Evolutionary conservation across 2,797 vertebrate genomes (phyloP).

Genomic region (Margarornis squamiger): DNA sequence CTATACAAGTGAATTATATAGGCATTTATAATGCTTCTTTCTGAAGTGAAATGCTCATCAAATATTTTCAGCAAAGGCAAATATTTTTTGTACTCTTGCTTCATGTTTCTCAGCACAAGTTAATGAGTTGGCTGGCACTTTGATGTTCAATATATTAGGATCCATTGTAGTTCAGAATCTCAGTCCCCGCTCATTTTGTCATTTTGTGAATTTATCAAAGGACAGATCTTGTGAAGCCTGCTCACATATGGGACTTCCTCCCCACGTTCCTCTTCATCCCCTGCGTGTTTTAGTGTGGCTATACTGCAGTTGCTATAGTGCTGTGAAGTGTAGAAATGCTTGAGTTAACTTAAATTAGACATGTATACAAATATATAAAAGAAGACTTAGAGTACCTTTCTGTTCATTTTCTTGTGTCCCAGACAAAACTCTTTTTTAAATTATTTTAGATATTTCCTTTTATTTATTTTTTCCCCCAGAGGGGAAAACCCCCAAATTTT

Average conservation of each 20-base stretch:
- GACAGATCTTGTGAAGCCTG: neutral
- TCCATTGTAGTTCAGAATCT: neutral
- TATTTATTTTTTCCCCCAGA: neutral
- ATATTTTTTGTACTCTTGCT: constrained; percentile 11
- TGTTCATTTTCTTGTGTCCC: neutral
- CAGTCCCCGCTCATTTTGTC: neutral
- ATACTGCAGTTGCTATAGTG: neutral
- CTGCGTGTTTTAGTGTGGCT: neutral
- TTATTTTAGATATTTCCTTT: neutral
- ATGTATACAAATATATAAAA: neutral
- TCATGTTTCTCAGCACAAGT: constrained; percentile 10
- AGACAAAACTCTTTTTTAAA: neutral
- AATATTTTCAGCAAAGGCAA: constrained; percentile 17
- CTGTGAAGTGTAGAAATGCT: neutral
- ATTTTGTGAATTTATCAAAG: neutral
- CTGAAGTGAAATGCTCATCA: neutral
- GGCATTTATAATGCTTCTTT: neutral
- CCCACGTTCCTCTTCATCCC: accelerated
- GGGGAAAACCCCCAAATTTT: neutral
- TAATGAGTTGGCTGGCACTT: constrained; percentile 36
- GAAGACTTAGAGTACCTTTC: neutral
- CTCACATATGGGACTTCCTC: neutral
- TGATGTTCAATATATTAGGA: neutral
- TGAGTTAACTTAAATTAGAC: neutral
- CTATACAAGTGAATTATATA: neutral